These are phyloP conservation scores for Podarcis lilfordi DNA, from an alignment of 2,797 vertebrate genomes.

Conservation along the genomic window DNA sequence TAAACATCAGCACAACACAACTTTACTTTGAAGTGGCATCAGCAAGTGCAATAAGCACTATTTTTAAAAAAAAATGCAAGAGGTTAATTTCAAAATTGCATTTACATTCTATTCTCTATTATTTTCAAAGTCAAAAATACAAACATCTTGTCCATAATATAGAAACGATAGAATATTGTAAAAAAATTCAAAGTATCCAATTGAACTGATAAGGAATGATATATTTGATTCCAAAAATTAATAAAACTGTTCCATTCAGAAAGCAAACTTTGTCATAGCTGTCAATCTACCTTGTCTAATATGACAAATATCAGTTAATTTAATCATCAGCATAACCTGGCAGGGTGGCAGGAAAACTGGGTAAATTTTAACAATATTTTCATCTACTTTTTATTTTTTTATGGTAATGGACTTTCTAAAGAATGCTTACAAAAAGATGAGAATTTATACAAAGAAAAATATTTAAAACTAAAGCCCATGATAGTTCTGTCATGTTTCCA, in stretches of 20 bases:
- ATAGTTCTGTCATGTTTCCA: neutral
- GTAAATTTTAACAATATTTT: neutral
- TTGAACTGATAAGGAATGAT: neutral
- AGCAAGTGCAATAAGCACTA: neutral
- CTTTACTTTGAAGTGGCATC: neutral
- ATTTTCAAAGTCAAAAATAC: neutral
- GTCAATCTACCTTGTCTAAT: neutral
- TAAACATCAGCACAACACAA: neutral
- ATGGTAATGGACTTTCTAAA: neutral
- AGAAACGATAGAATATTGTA: no score
- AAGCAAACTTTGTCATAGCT: neutral
- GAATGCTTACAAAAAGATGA: neutral
- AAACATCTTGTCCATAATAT: no score
- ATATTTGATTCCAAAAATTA: neutral
- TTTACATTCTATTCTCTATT: neutral
- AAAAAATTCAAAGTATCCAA: neutral
- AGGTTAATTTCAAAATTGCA: neutral
- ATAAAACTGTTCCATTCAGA: neutral
- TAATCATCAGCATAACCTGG: neutral
- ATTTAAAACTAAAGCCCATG: neutral
- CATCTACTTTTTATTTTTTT: neutral
- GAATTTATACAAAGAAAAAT: neutral
- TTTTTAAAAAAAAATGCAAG: no score
- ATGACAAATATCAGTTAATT: neutral
- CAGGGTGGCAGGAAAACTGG: neutral